Percentiles rank a stretch among this genome's conserved stretches.
phyloP scores from a whole-genome alignment of 2,888 invertebrate species.

The Anthophora plumipes region DNA sequence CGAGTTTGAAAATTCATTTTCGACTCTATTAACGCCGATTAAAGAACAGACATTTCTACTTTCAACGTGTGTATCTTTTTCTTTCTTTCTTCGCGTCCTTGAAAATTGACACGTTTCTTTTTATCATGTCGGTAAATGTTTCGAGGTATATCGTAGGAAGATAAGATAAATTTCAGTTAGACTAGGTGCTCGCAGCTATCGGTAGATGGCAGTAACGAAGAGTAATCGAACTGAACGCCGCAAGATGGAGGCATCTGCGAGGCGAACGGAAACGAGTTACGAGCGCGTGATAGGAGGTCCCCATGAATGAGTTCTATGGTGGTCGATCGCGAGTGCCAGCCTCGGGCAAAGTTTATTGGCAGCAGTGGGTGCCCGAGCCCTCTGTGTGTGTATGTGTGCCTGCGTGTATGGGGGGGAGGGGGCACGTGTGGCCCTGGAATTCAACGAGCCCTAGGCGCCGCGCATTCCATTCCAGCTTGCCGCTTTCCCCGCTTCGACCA shows the following conservation, averaged over 20 bases:
- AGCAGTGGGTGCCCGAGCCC: constrained; percentile 72
- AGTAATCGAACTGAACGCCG: not conserved
- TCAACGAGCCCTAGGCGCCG: constrained; percentile 87
- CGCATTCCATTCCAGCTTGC: constrained; percentile 85
- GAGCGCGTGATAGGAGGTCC: constrained; percentile 86
- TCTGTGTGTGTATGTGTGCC: too few relatives aligned
- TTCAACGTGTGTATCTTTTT: too few relatives aligned
- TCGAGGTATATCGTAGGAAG: too few relatives aligned
- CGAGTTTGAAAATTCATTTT: not conserved
- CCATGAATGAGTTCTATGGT: constrained; percentile 86
- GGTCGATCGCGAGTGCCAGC: constrained; percentile 75
- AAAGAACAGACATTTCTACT: not conserved
- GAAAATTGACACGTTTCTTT: not conserved
- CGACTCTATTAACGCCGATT: too few relatives aligned
- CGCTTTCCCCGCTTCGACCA: constrained; percentile 57
- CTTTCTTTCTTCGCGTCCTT: not conserved
- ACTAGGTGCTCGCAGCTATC: too few relatives aligned
- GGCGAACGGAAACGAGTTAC: constrained; percentile 2
- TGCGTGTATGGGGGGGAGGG: constrained; percentile 81
- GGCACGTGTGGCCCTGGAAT: constrained; percentile 85
- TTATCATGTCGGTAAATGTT: too few relatives aligned
- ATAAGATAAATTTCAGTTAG: too few relatives aligned
- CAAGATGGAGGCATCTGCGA: constrained; percentile 20
- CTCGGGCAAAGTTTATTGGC: constrained; percentile 83
- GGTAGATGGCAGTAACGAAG: not conserved